Evolutionary conservation across 1,140 invertebrate species (phyloP).

Genomic region (Pomacea maculata): DNA sequence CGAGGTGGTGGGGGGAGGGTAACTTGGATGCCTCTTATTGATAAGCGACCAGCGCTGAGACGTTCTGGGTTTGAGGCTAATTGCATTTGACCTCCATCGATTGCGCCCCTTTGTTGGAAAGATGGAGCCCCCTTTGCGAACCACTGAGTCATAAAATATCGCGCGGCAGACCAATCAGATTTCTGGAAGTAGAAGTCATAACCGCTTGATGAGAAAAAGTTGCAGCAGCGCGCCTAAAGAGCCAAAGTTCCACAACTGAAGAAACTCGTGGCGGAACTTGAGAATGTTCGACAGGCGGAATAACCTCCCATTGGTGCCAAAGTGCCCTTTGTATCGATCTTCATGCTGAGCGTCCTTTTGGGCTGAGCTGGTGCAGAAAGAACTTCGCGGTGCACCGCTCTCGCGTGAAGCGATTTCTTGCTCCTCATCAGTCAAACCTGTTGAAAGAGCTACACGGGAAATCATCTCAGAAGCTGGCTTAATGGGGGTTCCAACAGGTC

Average conservation of each 20-base stretch:
- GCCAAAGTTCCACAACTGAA: not conserved
- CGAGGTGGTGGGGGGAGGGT: not conserved
- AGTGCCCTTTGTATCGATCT: too few species aligned
- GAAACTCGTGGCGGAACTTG: slow-evolving; percentile 3
- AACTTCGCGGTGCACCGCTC: too few species aligned
- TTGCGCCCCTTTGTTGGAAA: slow-evolving; percentile 1
- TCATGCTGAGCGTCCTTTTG: too few species aligned
- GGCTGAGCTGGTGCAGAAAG: too few species aligned
- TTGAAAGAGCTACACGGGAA: too few species aligned
- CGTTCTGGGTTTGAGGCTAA: slow-evolving; percentile 13
- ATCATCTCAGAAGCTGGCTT: too few species aligned
- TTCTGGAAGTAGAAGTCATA: not conserved
- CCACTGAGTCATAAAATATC: slow-evolving; percentile 5
- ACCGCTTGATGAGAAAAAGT: not conserved
- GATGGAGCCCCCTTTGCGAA: slow-evolving; percentile 4
- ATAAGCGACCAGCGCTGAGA: slow-evolving; percentile 7
- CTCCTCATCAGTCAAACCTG: too few species aligned
- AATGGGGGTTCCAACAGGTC: too few species aligned
- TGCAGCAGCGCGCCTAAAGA: slow-evolving; percentile 9
- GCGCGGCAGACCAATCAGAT: not conserved
- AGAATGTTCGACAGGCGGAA: slow-evolving; percentile 4
- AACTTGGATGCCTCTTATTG: slow-evolving; percentile 6
- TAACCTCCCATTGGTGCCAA: too few species aligned
- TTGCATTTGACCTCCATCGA: slow-evolving; percentile 11
- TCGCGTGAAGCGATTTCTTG: too few species aligned